Conservation (phyloP, 2,113 vertebrate genomes). For the Ictalurus punctatus region DNA sequence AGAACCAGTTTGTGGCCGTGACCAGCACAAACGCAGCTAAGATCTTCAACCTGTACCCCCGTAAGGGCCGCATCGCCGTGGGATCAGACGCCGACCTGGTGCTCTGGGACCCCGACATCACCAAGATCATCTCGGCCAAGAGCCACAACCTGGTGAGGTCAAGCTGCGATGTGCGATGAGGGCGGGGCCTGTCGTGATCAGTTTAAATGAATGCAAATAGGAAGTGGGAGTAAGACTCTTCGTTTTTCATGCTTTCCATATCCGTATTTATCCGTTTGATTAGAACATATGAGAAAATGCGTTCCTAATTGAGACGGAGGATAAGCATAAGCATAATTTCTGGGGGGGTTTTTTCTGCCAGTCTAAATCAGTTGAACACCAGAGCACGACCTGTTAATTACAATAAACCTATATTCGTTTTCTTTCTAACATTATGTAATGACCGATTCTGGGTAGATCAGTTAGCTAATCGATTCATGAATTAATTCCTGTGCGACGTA, state of each 20-base stretch:
- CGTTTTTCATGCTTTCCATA: too few species aligned
- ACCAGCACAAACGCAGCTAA: constrained; percentile 98
- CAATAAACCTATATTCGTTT: neutral
- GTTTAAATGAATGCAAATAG: neutral
- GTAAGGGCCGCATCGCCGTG: constrained; percentile 95
- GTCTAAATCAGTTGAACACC: neutral
- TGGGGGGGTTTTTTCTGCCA: neutral
- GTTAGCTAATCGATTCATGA: too few species aligned
- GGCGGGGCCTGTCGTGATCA: neutral
- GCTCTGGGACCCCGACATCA: constrained; percentile 92
- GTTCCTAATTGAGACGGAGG: neutral
- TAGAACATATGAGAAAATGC: neutral
- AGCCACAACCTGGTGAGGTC: constrained; percentile 89
- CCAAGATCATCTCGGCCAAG: constrained; percentile 97
- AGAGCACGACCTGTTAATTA: neutral
- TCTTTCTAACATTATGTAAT: too few species aligned
- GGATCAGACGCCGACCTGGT: constrained; percentile 94
- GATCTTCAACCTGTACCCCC: constrained; percentile 95
- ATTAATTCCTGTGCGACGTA: too few species aligned
- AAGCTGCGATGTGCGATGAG: neutral
- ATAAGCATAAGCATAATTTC: neutral
- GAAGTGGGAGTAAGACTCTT: neutral
- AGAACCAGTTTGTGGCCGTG: constrained; percentile 98
- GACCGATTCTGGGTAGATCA: neutral
- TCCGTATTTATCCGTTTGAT: too few species aligned